These are phyloP conservation scores for Mayetiola destructor DNA, from an alignment of 2,888 invertebrate genomes.

Conservation along the genomic window DNA sequence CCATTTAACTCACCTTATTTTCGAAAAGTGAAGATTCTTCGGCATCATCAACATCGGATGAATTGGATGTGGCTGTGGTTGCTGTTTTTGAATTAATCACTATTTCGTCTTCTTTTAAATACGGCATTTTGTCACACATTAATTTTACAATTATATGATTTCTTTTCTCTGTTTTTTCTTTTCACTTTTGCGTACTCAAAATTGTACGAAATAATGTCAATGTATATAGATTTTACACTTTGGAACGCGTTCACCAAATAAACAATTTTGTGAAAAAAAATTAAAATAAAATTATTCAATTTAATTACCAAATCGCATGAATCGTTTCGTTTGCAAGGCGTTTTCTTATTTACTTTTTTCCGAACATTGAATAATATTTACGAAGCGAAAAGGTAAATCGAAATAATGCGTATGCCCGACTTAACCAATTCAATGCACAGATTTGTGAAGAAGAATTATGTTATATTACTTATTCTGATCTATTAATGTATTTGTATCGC, in stretches of 20 bases:
- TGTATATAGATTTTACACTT: too few relatives aligned
- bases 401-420: constrained; percentile 6
- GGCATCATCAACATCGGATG: constrained; percentile 9
- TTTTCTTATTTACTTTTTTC: constrained; percentile 11
- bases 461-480: not conserved
- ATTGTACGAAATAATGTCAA: too few relatives aligned
- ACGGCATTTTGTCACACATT: constrained; percentile 5
- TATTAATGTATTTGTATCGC: not conserved
- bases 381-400: constrained; percentile 3
- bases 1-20: not conserved
- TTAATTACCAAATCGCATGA: not conserved
- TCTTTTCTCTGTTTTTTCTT: not conserved
- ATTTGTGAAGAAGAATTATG: constrained; percentile 7
- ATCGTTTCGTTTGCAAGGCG: not conserved
- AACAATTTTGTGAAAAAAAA: too few relatives aligned
- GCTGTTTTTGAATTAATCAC: constrained; percentile 3
- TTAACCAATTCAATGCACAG: not conserved
- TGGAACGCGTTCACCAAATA: not conserved
- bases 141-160: not conserved
- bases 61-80: constrained; percentile 2
- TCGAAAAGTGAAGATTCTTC: constrained; percentile 11
- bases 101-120: constrained; percentile 8
- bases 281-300: too few relatives aligned
- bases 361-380: not conserved
- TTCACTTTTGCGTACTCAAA: not conserved